Percentiles rank a stretch among this genome's conserved stretches.
Evolutionary conservation across 2,888 invertebrate genomes (phyloP).

Genomic region (Drosophila helvetica): DNA sequence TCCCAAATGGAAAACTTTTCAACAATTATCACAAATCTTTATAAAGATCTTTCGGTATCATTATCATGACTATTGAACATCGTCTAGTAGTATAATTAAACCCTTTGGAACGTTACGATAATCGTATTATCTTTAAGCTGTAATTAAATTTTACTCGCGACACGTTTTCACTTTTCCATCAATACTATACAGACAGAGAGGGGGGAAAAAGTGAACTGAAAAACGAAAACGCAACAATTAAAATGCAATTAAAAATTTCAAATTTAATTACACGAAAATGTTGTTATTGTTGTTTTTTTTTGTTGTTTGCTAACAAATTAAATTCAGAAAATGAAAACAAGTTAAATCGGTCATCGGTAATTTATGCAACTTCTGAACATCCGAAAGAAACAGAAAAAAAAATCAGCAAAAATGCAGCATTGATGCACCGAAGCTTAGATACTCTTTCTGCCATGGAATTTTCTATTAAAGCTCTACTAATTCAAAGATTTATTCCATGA

Average conservation of each 20-base stretch:
- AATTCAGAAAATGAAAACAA: constrained; percentile 40
- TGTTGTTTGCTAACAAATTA: constrained; percentile 38
- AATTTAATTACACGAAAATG: constrained; percentile 36
- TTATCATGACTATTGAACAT: constrained; percentile 20
- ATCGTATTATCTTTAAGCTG: constrained; percentile 61
- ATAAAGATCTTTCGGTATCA: neutral
- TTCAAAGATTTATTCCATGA: too few relatives aligned
- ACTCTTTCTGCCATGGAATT: neutral
- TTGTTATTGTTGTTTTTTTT: constrained; percentile 20
- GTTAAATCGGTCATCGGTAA: constrained; percentile 50
- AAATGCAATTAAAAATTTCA: constrained; percentile 65
- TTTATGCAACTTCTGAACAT: constrained; percentile 70
- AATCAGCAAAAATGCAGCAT: constrained; percentile 1
- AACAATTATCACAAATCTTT: neutral
- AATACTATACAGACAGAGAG: constrained; percentile 15
- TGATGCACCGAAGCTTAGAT: neutral
- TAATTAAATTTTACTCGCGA: constrained; percentile 56
- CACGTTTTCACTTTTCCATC: constrained; percentile 71
- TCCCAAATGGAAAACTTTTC: neutral
- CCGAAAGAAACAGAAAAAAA: constrained; percentile 27
- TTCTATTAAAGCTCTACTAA: neutral
- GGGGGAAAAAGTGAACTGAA: constrained; percentile 30
- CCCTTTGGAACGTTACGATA: constrained; percentile 34
- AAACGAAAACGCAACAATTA: constrained; percentile 62
- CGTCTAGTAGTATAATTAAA: constrained; percentile 16